phyloP scores from a whole-genome alignment of 2,888 invertebrate genomes.

The Beris chalybata region DNA sequence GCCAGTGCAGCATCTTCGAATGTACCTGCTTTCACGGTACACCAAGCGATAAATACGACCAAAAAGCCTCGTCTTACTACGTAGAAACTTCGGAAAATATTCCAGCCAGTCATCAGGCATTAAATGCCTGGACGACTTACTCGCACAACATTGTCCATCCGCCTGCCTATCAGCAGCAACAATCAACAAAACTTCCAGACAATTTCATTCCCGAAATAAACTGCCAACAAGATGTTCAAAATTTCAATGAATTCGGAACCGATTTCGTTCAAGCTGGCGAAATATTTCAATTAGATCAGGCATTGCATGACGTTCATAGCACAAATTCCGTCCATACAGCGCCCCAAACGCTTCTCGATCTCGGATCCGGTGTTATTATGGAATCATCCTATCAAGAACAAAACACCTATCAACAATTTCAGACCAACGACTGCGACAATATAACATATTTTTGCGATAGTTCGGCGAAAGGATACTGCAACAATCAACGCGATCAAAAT shows the following conservation, averaged over 20 bases:
- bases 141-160: neutral
- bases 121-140: no score
- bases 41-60: constrained; percentile 1
- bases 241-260: neutral
- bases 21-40: no score
- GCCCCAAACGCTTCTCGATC: constrained; percentile 70
- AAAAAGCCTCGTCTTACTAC: neutral
- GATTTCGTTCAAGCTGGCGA: constrained; percentile 62
- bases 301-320: constrained; percentile 52
- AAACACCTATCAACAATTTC: neutral
- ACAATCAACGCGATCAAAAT: neutral
- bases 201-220: neutral
- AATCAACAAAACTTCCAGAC: neutral
- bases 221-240: neutral
- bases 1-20: neutral
- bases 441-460: neutral
- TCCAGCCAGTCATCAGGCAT: neutral
- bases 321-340: constrained; percentile 48
- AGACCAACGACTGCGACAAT: no score
- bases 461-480: neutral
- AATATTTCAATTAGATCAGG: constrained; percentile 76
- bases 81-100: neutral
- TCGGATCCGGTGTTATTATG: constrained; percentile 62
- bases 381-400: neutral
- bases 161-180: neutral